These are phyloP conservation scores for Orthosia gracilis DNA, from an alignment of 2,888 invertebrate genomes.

Conservation along the genomic window DNA sequence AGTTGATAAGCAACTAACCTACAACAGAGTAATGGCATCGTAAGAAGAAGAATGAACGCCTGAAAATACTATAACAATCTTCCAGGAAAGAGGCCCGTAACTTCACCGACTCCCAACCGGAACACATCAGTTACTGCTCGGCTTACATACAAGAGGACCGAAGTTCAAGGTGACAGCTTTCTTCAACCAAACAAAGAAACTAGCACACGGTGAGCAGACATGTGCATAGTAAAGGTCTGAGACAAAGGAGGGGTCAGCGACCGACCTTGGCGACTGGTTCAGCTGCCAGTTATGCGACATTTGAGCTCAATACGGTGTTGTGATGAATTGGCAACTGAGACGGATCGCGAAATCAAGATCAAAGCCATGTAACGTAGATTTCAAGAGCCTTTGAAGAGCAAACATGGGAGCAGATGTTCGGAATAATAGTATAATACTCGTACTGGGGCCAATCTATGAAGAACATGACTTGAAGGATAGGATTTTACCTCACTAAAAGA, in stretches of 20 bases:
- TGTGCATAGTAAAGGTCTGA: constrained; percentile 48
- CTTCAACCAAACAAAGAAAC: constrained; percentile 38
- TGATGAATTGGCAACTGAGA: constrained; percentile 38
- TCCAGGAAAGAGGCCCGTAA: not conserved
- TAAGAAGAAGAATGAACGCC: not conserved
- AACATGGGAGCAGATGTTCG: not conserved
- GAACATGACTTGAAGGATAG: not conserved
- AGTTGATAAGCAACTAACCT: not conserved
- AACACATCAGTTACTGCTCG: not conserved
- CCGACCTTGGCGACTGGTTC: constrained; percentile 59
- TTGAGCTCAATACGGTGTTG: constrained; percentile 25
- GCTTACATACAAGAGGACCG: not conserved
- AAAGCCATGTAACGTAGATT: constrained; percentile 9
- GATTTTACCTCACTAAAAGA: not conserved
- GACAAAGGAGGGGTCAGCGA: constrained; percentile 59
- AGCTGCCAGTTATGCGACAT: constrained; percentile 49
- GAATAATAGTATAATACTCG: not conserved
- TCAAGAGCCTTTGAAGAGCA: not conserved
- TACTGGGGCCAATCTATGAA: not conserved
- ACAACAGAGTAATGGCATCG: not conserved
- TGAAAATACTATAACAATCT: not conserved
- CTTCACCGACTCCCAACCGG: not conserved
- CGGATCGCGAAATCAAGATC: constrained; percentile 38
- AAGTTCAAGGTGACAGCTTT: constrained; percentile 22
- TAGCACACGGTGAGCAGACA: constrained; percentile 34